phyloP scores from a whole-genome alignment of 2,888 invertebrate species.

The Ormyrus labotus region DNA sequence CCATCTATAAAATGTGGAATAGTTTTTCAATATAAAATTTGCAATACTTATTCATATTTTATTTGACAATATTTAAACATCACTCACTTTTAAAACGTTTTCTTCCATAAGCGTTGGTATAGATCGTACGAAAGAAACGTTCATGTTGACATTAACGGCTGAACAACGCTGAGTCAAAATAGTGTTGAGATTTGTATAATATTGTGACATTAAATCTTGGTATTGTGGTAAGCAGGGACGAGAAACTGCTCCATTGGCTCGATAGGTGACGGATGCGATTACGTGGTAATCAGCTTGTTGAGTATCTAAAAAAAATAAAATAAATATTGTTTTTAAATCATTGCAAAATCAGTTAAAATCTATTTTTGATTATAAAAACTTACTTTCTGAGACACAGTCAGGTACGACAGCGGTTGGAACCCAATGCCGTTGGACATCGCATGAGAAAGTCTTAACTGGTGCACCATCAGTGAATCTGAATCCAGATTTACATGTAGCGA shows the following conservation, averaged over 20 bases:
- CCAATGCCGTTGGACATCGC: slow-evolving; percentile 90
- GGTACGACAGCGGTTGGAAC: slow-evolving; percentile 92
- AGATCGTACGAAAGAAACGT: slow-evolving; percentile 91
- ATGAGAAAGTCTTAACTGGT: slow-evolving; percentile 90
- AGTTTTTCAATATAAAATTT: slow-evolving; percentile 57
- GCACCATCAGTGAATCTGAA: slow-evolving; percentile 94
- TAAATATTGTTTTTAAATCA: slow-evolving; percentile 16
- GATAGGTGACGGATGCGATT: slow-evolving; percentile 89
- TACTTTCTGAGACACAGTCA: slow-evolving; percentile 95
- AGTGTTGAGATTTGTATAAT: slow-evolving; percentile 87
- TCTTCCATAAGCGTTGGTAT: slow-evolving; percentile 88
- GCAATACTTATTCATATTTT: slow-evolving; percentile 15
- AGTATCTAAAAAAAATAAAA: slow-evolving; percentile 80
- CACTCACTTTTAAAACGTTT: slow-evolving; percentile 84
- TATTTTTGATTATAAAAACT: slow-evolving; percentile 64
- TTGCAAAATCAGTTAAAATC: slow-evolving; percentile 1
- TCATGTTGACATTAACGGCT: slow-evolving; percentile 95
- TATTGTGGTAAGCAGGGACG: slow-evolving; percentile 90
- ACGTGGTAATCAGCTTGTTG: slow-evolving; percentile 97
- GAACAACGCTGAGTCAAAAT: slow-evolving; percentile 94
- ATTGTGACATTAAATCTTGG: slow-evolving; percentile 88
- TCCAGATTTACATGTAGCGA: slow-evolving; percentile 92
- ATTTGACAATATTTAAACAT: not conserved
- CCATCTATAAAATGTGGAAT: slow-evolving; percentile 78
- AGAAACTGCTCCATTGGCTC: slow-evolving; percentile 93